Base-by-base conservation (phyloP, 2,888 invertebrate species). In the Liodrosophila aerea region DNA sequence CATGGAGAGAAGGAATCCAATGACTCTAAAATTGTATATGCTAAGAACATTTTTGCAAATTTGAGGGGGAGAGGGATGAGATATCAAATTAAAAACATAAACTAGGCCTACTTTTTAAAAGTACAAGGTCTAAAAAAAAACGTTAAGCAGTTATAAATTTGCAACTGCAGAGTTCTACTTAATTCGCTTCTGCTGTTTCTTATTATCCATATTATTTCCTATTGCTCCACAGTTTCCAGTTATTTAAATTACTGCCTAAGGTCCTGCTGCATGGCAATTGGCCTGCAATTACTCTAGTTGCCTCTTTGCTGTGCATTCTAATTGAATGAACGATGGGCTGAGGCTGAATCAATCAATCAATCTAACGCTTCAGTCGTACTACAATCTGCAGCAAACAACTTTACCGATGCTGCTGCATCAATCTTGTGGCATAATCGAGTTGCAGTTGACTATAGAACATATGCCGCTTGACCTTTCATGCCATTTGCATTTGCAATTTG, bases 261-360 rank as follows among this genome's bases (percentile, higher is more conserved):
- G 46, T 47, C 49, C n/a, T 53, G 34, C 39, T 36, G 68, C 67
- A 66, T 44, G 50, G 43, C 50, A 72, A 69, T 56, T 60, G 54
- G 40, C 39, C 66, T 67, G 54, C 51, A 60, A 39, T 50, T 49
- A 61, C 36, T 40, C 33, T 15, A 29, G 36, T 37, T 27, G 61
- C n/a, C 30, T 63, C 51, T 52, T 63, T 46, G 49, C 44, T 18
- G 30, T 43, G 54, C 70, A 18, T 30, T 46, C 41, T 56, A 64
- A 71, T 73, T 56, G 59, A 73, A 52, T 59, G 74, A 69, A 46
- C 49, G 69, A 73, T 73, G 30, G 45, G 18, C n/a, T n/a, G n/a
- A n/a, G n/a, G n/a, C n/a, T 11, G 40, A 30, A 52, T 40, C 51
- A 29, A 67, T 39, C 68, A 57, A 53, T 58, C 71, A 58, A 45